Percentiles rank a stretch among this genome's conserved stretches.
Evolutionary conservation across 2,113 vertebrate species (phyloP).

Genomic region (Mastomys coucha): DNA sequence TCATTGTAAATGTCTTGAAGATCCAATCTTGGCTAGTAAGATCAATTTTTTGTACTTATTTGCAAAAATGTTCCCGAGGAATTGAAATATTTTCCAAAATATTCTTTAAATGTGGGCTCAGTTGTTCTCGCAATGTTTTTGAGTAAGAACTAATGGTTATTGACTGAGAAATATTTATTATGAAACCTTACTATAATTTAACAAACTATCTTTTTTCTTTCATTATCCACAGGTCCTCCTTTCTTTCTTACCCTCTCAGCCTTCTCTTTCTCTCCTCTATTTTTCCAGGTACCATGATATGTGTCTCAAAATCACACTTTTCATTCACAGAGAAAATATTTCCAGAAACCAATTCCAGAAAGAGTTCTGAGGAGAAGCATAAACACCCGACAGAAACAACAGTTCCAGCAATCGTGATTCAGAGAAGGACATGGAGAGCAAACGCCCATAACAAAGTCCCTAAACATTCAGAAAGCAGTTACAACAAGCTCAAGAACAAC

Average conservation of each 20-base stretch:
- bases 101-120: not conserved
- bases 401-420: not conserved
- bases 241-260: not conserved
- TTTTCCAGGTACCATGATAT: not conserved
- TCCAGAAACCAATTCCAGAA: not conserved
- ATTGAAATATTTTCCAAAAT: not conserved
- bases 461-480: not conserved
- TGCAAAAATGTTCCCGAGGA: not conserved
- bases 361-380: not conserved
- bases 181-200: not conserved
- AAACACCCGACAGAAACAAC: not conserved
- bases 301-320: not conserved
- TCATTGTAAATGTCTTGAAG: not conserved
- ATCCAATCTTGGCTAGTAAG: not conserved
- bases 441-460: not conserved
- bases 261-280: not conserved
- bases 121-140: not conserved
- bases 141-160: not conserved
- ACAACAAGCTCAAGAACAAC: slow-evolving; percentile 19
- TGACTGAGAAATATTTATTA: not conserved
- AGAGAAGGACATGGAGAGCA: not conserved
- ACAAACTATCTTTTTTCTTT: not conserved
- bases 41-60: not conserved
- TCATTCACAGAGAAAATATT: not conserved
- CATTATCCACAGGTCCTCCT: not conserved